phyloP scores from a whole-genome alignment of 2,888 invertebrate species.

The Esperia sulphurella region DNA sequence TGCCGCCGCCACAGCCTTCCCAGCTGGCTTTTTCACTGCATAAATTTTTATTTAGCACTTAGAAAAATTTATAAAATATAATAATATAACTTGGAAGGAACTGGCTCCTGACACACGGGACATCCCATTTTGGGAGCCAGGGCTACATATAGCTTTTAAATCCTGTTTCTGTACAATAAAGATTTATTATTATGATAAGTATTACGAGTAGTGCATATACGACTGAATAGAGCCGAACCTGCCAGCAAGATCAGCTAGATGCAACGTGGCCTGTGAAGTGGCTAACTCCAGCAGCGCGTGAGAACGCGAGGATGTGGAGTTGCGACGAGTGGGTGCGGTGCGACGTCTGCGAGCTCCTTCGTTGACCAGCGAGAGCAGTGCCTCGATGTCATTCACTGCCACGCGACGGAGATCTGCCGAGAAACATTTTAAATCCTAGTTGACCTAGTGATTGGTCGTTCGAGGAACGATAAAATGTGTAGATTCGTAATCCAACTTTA shows the following conservation, averaged over 20 bases:
- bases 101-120: no score
- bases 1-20: constrained; percentile 85
- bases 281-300: constrained; percentile 85
- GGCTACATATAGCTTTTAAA: no score
- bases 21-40: constrained; percentile 83
- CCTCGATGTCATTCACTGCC: constrained; percentile 73
- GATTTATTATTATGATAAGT: no score
- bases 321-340: constrained; percentile 85
- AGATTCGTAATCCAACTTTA: no score
- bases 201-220: no score
- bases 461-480: no score
- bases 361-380: constrained; percentile 78
- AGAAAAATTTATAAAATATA: no score
- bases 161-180: no score
- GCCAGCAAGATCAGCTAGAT: constrained; percentile 73
- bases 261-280: constrained; percentile 79
- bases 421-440: no score
- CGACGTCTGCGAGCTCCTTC: constrained; percentile 81
- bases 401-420: constrained; percentile 83
- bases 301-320: constrained; percentile 85
- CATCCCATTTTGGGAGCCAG: no score
- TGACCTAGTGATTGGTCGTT: no score
- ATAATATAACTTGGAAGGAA: no score
- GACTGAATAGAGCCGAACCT: constrained; percentile 28
- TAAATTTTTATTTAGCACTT: constrained; percentile 24